Percentiles rank a stretch among this genome's conserved stretches.
These are phyloP conservation scores for Gallinago stenura DNA, from an alignment of 2,797 vertebrate genomes.

Conservation along the genomic window DNA sequence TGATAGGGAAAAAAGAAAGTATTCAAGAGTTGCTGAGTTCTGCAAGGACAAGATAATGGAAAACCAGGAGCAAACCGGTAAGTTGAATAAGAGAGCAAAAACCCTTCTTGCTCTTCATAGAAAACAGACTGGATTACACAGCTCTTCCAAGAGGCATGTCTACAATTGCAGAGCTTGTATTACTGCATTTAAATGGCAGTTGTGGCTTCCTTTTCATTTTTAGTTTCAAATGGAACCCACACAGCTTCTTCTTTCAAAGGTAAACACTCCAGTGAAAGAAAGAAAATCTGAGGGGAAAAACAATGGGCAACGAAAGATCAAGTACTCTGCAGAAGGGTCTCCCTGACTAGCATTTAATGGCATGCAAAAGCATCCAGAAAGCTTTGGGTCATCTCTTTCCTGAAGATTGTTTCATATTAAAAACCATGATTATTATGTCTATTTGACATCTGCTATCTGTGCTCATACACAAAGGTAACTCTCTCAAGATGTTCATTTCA, in stretches of 20 bases:
- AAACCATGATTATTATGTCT: not conserved
- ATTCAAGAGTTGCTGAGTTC: not conserved
- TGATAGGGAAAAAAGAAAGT: not conserved
- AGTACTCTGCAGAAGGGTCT: not conserved
- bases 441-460: not conserved
- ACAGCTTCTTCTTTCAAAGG: constrained; percentile 19
- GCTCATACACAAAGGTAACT: not conserved
- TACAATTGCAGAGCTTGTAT: not conserved
- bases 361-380: not conserved
- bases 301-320: not conserved
- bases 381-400: not conserved
- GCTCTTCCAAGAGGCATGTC: not conserved
- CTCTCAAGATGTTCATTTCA: not conserved
- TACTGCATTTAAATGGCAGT: not conserved
- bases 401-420: not conserved
- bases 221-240: not conserved
- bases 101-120: not conserved
- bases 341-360: not conserved
- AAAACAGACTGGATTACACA: not conserved
- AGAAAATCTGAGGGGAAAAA: constrained; percentile 15
- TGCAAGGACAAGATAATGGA: not conserved
- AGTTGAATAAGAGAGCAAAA: not conserved
- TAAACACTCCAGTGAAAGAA: not conserved
- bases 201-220: not conserved
- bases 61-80: not conserved